A percentile compares a stretch with the other conserved stretches of the same genome.
Conservation (phyloP, 2,113 vertebrate genomes). For the Hypomesus transpacificus region DNA sequence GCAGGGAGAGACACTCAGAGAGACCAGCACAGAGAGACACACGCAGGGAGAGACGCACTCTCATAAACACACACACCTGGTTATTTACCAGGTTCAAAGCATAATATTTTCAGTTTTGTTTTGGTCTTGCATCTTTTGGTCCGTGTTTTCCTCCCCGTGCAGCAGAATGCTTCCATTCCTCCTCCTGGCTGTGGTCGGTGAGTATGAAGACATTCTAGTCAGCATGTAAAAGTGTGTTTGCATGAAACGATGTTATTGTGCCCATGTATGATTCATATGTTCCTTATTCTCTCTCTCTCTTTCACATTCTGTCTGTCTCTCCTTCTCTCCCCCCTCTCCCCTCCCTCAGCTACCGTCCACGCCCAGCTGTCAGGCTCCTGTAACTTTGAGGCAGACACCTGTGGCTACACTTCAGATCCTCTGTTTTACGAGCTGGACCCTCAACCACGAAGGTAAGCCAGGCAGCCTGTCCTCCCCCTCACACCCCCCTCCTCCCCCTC, state of each 20-base stretch:
- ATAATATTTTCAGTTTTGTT: not conserved
- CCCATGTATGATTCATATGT: constrained; percentile 56
- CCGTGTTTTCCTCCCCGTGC: not conserved
- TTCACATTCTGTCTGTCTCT: not conserved
- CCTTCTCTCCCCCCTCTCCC: not conserved
- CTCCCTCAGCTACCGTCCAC: constrained; percentile 58
- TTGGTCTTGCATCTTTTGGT: not conserved
- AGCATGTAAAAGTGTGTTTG: constrained; percentile 13
- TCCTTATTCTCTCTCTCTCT: constrained; percentile 27
- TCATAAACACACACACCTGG: not conserved
- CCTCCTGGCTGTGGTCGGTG: constrained; percentile 61
- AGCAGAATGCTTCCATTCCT: constrained; percentile 49
- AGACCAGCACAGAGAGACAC: not conserved
- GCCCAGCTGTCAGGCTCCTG: constrained; percentile 80
- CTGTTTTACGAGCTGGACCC: constrained; percentile 76
- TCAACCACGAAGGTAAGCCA: constrained; percentile 81
- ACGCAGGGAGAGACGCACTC: not conserved
- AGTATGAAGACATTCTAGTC: constrained; percentile 33
- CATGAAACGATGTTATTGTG: constrained; percentile 37
- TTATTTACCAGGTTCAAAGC: not conserved
- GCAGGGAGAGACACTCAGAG: not conserved
- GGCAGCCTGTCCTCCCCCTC: no score
- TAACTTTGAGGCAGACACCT: constrained; percentile 80
- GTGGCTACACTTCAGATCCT: constrained; percentile 78
- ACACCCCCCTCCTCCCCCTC: not conserved